Conservation (phyloP, 2,797 vertebrate species). For the Acipenser ruthenus region DNA sequence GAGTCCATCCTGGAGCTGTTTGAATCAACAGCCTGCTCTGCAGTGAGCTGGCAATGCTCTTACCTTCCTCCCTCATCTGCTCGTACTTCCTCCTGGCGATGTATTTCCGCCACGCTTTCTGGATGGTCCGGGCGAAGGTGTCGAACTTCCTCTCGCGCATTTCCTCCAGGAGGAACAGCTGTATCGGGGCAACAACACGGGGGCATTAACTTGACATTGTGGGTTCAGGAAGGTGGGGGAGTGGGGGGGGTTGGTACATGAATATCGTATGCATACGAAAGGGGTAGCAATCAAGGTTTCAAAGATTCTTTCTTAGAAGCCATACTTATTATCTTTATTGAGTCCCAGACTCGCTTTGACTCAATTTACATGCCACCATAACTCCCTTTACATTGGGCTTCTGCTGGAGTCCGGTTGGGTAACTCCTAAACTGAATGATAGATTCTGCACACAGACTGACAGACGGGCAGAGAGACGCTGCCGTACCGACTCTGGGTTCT, state of each 20-base stretch:
- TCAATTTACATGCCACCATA: too few species aligned
- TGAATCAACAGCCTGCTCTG: neutral
- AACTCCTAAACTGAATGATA: neutral
- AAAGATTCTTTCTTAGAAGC: too few species aligned
- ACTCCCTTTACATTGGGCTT: too few species aligned
- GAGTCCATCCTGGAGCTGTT: neutral
- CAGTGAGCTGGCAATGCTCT: slow-evolving; percentile 22
- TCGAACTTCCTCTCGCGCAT: slow-evolving; percentile 95
- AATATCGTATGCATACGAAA: neutral
- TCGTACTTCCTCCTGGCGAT: slow-evolving; percentile 82
- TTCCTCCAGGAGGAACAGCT: slow-evolving; percentile 95
- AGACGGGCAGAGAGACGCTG: neutral
- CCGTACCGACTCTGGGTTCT: slow-evolving; percentile 91
- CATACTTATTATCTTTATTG: too few species aligned
- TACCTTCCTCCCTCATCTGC: slow-evolving; percentile 94
- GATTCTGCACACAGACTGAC: neutral
- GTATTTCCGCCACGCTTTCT: slow-evolving; percentile 86
- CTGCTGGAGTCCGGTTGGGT: too few species aligned
- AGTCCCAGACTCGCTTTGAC: too few species aligned
- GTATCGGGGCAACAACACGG: neutral
- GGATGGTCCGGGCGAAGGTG: slow-evolving; percentile 82
- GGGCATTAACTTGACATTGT: too few species aligned
- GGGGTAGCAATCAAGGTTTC: neutral
- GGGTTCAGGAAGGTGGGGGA: too few species aligned
- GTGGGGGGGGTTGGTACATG: neutral